Percentiles rank a stretch among this genome's conserved stretches.
Conservation (phyloP, 2,888 invertebrate genomes). For the Harpagoxenus sublaevis region DNA sequence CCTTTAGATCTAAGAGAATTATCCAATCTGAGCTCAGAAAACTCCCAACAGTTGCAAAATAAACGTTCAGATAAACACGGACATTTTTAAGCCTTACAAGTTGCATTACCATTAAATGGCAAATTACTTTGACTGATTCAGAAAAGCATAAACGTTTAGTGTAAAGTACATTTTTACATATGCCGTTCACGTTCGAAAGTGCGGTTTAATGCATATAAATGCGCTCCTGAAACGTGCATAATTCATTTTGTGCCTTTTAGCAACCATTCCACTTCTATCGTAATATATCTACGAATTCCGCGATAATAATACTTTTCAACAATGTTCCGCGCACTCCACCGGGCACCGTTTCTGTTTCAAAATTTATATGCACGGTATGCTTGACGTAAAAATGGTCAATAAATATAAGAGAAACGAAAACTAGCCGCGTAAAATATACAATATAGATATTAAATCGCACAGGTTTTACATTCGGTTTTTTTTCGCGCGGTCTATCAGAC, state of each 20-base stretch:
- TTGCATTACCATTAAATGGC: background rate
- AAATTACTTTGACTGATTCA: background rate
- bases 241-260: constrained; percentile 55
- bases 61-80: too few species aligned
- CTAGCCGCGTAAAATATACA: background rate
- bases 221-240: constrained; percentile 37
- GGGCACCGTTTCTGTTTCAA: constrained; percentile 23
- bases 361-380: constrained; percentile 42
- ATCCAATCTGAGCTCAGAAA: too few species aligned
- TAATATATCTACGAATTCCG: constrained; percentile 49
- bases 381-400: constrained; percentile 38
- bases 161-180: constrained; percentile 40
- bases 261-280: constrained; percentile 45
- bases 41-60: too few species aligned
- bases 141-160: constrained; percentile 10
- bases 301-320: constrained; percentile 53
- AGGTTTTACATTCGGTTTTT: constrained; percentile 1
- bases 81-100: background rate
- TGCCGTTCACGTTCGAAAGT: constrained; percentile 37
- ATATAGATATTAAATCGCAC: constrained; percentile 22
- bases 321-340: constrained; percentile 10
- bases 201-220: constrained; percentile 57
- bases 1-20: too few species aligned
- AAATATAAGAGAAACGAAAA: constrained; percentile 34
- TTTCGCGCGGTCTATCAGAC: background rate